Base-by-base conservation (phyloP, 2,797 vertebrate species). In the Sebastes baramenuke region DNA sequence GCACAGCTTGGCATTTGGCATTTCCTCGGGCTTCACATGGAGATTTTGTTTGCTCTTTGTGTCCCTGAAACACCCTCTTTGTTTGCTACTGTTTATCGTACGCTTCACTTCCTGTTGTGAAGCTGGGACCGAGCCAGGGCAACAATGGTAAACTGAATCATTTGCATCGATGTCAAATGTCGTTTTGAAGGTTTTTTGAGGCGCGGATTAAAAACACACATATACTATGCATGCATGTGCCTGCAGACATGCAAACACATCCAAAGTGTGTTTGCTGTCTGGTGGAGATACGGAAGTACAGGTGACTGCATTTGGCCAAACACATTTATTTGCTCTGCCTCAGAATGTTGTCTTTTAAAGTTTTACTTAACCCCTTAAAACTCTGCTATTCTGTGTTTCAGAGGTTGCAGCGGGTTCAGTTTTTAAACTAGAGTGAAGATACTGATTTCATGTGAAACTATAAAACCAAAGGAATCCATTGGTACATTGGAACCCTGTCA, bases 1-100 rank as follows among this genome's bases (percentile, higher is more conserved):
- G 77, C 75, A 81, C 69, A 78, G 36, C 71, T 79, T 77, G 79
- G 38, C 72, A 85, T 85, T 85, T 88, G 77, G 76, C 68, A 83
- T 83, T 86, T 85, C 82, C 83, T 83, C 67, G 0, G 72, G 80
- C 74, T 77, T 82, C 77, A 30, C n/a, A 42, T 77, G 42, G 42
- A 52, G 38, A 79, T 78, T 82, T 20, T 78, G 76, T 83, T 79
- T 75, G 62, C 55, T 27, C 24, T 56, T 25, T 64, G 46, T 81
- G 80, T 82, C 67, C 69, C 85, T 70, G 29, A 85, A 90, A 82
- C 75, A 73, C 42, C 25, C 56, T 74, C 29, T 85, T 69, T 80
- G 75, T 59, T 79, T 75, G 49, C 54, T 67, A 2, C 58, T 69
- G 66, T 79, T 88, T 65, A 81, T 74, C 0, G 2, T 14, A 66